Evolutionary conservation across 2,888 invertebrate genomes (phyloP).

Genomic region (Cylindroiulus punctatus): DNA sequence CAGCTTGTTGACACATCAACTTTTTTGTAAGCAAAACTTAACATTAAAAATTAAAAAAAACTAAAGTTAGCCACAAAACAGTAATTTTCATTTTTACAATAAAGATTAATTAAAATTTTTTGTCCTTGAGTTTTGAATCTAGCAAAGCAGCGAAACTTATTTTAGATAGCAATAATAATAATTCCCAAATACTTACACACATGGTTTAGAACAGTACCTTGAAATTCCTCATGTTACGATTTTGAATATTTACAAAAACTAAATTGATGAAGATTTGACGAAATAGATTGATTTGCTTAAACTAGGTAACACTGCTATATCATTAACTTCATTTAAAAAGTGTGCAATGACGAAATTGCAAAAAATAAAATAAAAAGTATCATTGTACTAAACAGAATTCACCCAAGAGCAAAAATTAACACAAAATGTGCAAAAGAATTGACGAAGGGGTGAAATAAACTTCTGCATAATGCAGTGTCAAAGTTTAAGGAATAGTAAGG

Average conservation of each 20-base stretch:
- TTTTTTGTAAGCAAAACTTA: too few species aligned
- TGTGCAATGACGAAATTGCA: neutral
- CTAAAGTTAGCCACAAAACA: too few species aligned
- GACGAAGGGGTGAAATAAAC: neutral
- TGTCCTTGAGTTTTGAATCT: neutral
- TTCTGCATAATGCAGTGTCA: neutral
- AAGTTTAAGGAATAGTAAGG: neutral
- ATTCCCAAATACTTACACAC: neutral
- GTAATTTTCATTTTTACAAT: too few species aligned
- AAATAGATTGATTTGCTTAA: too few species aligned
- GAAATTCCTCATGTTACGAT: neutral
- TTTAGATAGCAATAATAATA: neutral
- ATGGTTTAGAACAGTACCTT: neutral
- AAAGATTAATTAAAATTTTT: too few species aligned
- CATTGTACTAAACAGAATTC: neutral
- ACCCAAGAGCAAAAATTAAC: constrained; percentile 30
- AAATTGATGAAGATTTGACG: too few species aligned
- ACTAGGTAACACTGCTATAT: too few species aligned
- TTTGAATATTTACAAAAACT: neutral
- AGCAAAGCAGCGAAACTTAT: neutral
- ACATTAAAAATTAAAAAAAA: too few species aligned
- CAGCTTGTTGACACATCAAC: too few species aligned
- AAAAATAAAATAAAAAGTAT: too few species aligned
- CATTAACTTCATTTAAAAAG: too few species aligned
- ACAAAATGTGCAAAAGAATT: neutral